Conservation (phyloP, 2,888 invertebrate species). For the Epsilonema sp. region DNA sequence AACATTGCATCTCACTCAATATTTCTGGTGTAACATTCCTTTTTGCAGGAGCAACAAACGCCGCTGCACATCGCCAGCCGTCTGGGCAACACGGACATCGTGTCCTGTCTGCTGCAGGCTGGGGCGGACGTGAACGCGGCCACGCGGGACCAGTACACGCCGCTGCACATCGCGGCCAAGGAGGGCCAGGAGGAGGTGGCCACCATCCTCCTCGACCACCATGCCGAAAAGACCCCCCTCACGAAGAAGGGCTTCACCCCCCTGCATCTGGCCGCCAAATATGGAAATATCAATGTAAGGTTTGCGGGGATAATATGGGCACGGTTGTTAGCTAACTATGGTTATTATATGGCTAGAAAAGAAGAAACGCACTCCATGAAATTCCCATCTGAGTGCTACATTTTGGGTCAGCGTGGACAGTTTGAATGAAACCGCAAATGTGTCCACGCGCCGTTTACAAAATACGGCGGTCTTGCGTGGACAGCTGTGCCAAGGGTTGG, state of each 20-base stretch:
- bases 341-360: too few species aligned
- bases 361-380: too few species aligned
- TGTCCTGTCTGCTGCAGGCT: slow-evolving; percentile 78
- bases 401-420: too few species aligned
- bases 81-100: slow-evolving; percentile 92
- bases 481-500: too few species aligned
- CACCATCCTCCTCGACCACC: slow-evolving; percentile 76
- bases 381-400: too few species aligned
- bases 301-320: too few species aligned
- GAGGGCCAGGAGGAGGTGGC: slow-evolving; percentile 70
- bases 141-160: slow-evolving; percentile 91
- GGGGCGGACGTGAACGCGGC: slow-evolving; percentile 63
- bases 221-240: slow-evolving; percentile 72
- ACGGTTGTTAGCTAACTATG: too few species aligned
- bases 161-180: slow-evolving; percentile 92
- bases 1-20: too few species aligned
- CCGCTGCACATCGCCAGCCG: slow-evolving; percentile 93
- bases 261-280: slow-evolving; percentile 88
- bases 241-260: slow-evolving; percentile 93
- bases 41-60: slow-evolving; percentile 69
- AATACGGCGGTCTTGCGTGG: too few species aligned
- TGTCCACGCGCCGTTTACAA: too few species aligned
- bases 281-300: slow-evolving; percentile 88
- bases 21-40: too few species aligned
- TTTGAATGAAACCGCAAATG: too few species aligned